These are phyloP conservation scores for Delia radicum DNA, from an alignment of 1,140 invertebrate species.

Conservation along the genomic window DNA sequence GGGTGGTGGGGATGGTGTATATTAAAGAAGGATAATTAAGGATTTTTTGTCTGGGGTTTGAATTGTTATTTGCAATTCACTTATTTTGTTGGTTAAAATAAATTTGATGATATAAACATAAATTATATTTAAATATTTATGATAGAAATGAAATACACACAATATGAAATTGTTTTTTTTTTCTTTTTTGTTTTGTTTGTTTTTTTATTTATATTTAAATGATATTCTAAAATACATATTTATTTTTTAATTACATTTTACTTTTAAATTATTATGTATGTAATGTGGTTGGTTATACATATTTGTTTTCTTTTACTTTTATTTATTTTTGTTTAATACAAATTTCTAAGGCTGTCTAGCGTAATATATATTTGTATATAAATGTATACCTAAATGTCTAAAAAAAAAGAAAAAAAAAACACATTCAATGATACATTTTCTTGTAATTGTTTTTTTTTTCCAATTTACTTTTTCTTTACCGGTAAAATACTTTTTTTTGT, in stretches of 20 bases:
- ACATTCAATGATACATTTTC: not conserved
- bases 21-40: too few relatives aligned
- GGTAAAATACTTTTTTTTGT: not conserved
- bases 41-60: too few relatives aligned
- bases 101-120: too few relatives aligned
- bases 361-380: not conserved
- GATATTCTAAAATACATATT: not conserved
- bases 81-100: too few relatives aligned
- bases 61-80: too few relatives aligned
- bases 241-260: not conserved
- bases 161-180: not conserved
- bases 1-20: too few relatives aligned
- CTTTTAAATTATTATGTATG: conserved; percentile 4
- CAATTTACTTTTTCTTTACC: not conserved
- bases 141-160: too few relatives aligned
- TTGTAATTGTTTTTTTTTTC: not conserved
- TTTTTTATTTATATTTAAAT: conserved; percentile 10
- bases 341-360: conserved; percentile 19
- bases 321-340: not conserved
- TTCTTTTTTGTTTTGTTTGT: not conserved
- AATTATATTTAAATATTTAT: not conserved
- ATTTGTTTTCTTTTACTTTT: too few relatives aligned
- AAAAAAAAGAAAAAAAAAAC: not conserved
- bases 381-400: conserved; percentile 1
- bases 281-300: conserved; percentile 17